Evolutionary conservation across 2,888 invertebrate genomes (phyloP), one percentile per base, ranked within the genome.

Genomic region (Drosophila gaucha): DNA sequence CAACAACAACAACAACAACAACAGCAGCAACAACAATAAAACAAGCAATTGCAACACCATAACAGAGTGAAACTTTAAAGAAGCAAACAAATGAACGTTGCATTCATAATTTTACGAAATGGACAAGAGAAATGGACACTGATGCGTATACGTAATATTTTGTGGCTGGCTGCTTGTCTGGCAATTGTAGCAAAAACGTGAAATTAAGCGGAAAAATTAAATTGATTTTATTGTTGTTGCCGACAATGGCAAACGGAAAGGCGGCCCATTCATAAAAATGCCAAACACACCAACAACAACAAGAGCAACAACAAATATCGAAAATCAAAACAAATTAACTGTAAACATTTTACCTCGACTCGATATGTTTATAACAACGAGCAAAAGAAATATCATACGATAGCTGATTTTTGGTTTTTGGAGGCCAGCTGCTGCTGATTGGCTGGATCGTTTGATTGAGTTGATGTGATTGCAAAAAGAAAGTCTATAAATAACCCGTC

Each of bases 161-260:
- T n/a, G 35, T n/a, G 55, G 16, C 56, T n/a, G 36, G 26, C 66
- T 14, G 51, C 12, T 49, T 6, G 28, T 12, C 64, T 49, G 66
- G 52, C 78, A 83, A 83, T 70, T 56, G 51, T 41, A 26, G 41
- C 26, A 41, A 26, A 71, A 76, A 69, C 52, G 62, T 50, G 28
- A 64, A 80, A 78, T 82, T 70, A 77, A 63, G 60, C 71, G 86
- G 79, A 83, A 84, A 79, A 74, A 68, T 73, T 71, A 63, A 77
- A 79, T 67, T 57, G 24, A 36, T 55, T 60, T 65, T 59, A 58
- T 63, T 63, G 62, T 35, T 57, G 46, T n/a, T 28, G 50, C 26
- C 46, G 63, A 78, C 82, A 72, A 64, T 78, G 69, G 49, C 69
- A 55, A 43, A 49, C 54, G 49, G 46, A 49, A 16, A 31, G 41